Conservation (phyloP, 1,140 invertebrate genomes). For the Chironomus tepperi region DNA sequence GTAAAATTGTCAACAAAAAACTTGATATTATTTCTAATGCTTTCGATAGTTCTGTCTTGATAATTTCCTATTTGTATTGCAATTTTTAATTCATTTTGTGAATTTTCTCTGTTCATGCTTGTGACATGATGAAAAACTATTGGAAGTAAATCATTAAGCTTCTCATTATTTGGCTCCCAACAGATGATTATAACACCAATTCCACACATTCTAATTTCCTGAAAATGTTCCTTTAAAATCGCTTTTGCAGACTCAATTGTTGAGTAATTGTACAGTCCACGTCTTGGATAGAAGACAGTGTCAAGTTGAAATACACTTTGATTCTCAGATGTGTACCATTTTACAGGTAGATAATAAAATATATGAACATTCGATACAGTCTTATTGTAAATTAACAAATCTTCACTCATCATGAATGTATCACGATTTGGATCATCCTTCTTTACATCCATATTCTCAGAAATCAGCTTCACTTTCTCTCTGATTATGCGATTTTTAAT, state of each 20-base stretch:
- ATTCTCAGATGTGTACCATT: slow-evolving; percentile 38
- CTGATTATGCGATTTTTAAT: slow-evolving; percentile 36
- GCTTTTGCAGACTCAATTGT: slow-evolving; percentile 29
- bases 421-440: slow-evolving; percentile 25
- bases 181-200: slow-evolving; percentile 36
- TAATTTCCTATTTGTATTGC: slow-evolving; percentile 25
- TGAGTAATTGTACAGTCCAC: slow-evolving; percentile 34
- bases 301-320: slow-evolving; percentile 32
- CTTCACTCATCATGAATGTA: slow-evolving; percentile 28
- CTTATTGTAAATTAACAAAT: slow-evolving; percentile 23
- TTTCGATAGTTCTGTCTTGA: slow-evolving; percentile 11
- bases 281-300: slow-evolving; percentile 36
- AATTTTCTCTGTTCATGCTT: background rate
- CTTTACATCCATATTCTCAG: slow-evolving; percentile 31
- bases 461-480: slow-evolving; percentile 34
- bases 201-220: slow-evolving; percentile 36
- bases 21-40: slow-evolving; percentile 21
- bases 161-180: slow-evolving; percentile 22
- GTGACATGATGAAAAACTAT: slow-evolving; percentile 8
- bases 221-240: slow-evolving; percentile 35
- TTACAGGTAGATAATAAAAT: slow-evolving; percentile 36
- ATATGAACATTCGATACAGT: slow-evolving; percentile 36
- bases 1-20: slow-evolving; percentile 32
- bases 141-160: background rate
- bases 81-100: background rate